Evolutionary conservation across 2,888 invertebrate genomes (phyloP).

Genomic region (Zygothrica quintamaculata): DNA sequence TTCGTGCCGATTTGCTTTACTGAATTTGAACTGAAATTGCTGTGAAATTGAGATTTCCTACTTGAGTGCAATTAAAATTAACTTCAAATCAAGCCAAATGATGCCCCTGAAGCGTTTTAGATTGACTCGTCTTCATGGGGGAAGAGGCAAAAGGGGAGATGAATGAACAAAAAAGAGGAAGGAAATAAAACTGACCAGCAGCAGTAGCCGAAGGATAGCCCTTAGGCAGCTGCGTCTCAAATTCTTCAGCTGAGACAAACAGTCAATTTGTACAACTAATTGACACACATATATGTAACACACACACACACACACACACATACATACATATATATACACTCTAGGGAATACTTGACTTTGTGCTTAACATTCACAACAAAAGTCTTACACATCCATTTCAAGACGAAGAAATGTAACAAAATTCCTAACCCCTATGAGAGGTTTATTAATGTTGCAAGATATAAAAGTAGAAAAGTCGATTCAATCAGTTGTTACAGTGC

Average conservation of each 20-base stretch:
- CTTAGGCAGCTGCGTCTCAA: slow-evolving; percentile 24
- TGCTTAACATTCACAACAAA: slow-evolving; percentile 62
- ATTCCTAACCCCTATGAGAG: too few relatives aligned
- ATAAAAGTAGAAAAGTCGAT: neutral
- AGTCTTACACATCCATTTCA: slow-evolving; percentile 51
- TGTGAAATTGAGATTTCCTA: slow-evolving; percentile 78
- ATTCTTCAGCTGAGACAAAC: slow-evolving; percentile 42
- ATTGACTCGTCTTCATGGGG: too few relatives aligned
- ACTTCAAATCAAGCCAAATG: slow-evolving; percentile 62
- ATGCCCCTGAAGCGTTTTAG: slow-evolving; percentile 42
- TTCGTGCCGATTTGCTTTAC: slow-evolving; percentile 62
- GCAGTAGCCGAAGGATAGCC: slow-evolving; percentile 35
- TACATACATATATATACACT: slow-evolving; percentile 25
- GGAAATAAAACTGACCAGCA: slow-evolving; percentile 12
- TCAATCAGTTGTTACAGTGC: too few relatives aligned
- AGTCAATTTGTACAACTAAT: slow-evolving; percentile 73
- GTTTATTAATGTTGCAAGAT: slow-evolving; percentile 48
- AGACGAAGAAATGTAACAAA: too few relatives aligned
- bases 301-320: slow-evolving; percentile 26
- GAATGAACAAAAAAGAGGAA: slow-evolving; percentile 16
- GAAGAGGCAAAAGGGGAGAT: slow-evolving; percentile 10
- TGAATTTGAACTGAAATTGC: slow-evolving; percentile 64
- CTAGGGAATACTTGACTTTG: slow-evolving; percentile 45
- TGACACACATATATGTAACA: slow-evolving; percentile 50
- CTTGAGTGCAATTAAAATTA: slow-evolving; percentile 77